These are phyloP conservation scores for Hydrocynus forskahlii DNA, from an alignment of 2,797 vertebrate species.

Conservation along the genomic window DNA sequence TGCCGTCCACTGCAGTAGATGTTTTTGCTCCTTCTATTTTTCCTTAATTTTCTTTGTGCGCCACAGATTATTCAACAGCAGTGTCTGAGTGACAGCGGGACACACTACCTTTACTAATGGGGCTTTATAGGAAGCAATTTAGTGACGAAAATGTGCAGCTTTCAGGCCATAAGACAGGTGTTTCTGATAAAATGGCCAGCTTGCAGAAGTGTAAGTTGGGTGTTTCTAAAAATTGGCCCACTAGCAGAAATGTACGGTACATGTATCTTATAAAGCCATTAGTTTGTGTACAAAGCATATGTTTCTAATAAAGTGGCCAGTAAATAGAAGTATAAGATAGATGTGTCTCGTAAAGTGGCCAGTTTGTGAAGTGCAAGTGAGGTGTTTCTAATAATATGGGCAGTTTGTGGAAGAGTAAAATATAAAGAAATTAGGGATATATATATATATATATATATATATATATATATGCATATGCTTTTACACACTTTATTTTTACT, in stretches of 20 bases:
- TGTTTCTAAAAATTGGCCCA: too few relatives aligned
- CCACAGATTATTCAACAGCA: background rate
- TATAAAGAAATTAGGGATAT: too few relatives aligned
- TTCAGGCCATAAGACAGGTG: background rate
- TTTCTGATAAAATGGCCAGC: background rate
- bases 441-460: too few relatives aligned
- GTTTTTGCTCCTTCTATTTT: background rate
- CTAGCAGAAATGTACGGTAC: background rate
- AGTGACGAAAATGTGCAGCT: background rate
- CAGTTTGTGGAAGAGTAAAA: background rate
- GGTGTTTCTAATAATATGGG: background rate
- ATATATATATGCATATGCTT: too few relatives aligned
- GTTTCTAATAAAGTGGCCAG: background rate
- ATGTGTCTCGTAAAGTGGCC: background rate
- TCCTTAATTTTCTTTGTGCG: background rate
- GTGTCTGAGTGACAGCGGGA: background rate
- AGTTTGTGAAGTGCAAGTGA: background rate
- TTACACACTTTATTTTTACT: too few relatives aligned
- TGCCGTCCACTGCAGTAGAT: background rate
- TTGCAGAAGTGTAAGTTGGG: too few relatives aligned
- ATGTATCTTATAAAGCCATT: background rate
- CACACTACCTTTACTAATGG: background rate
- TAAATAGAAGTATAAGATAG: background rate
- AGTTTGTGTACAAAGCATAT: background rate
- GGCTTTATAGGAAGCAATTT: background rate